Evolutionary conservation across 2,888 invertebrate species (phyloP), one percentile per base, ranked within the genome.

Genomic region (Parnassius orleans): DNA sequence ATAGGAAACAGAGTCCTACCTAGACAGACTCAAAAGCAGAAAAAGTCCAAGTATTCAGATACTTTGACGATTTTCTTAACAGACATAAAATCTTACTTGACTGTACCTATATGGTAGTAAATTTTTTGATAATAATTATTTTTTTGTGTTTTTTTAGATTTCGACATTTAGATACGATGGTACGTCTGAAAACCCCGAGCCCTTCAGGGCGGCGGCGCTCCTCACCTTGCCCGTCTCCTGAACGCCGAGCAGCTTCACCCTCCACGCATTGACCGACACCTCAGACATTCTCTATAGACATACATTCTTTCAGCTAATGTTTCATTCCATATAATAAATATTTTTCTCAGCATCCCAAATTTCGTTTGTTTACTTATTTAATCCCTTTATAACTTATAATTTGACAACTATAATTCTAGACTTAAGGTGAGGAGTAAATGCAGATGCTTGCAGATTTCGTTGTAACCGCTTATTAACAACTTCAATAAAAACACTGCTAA

Each of bases 161-260:
- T 85, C 95, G 97, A 19, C 97, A 97, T 83, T 90, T 97, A 83
- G 97, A 97, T 80, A 96, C 97, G 15, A 96, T 95, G 93, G 96
- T 97, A 44, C 94, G 96, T 0, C 89, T 97, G 72, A 95, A 96
- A 78, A 92, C 94, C 54, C 94, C 95, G 11, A 94, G 93, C 65
- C 93, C 93, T 63, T 92, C 92, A 61, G 90, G 92, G 61, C 93
- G 93, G 12, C 94, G 94, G 65, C 94, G 95, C 44, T 94, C 95
- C 2, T 94, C 95, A 11, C 95, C 95, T 41, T 93, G 95, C 61
- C 95, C 95, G 7, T 96, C 96, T 2, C 95, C 95, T 0, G 94
- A 94, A 73, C 91, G 90, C 65, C 93, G 87, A 71, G 81, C 84
- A 1, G 77, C 82, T 11, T 85, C 86, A 1, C 89, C 87, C 63